Percentiles rank a stretch among this genome's conserved stretches.
phyloP scores from a whole-genome alignment of 2,797 vertebrate species.

The Anableps anableps region DNA sequence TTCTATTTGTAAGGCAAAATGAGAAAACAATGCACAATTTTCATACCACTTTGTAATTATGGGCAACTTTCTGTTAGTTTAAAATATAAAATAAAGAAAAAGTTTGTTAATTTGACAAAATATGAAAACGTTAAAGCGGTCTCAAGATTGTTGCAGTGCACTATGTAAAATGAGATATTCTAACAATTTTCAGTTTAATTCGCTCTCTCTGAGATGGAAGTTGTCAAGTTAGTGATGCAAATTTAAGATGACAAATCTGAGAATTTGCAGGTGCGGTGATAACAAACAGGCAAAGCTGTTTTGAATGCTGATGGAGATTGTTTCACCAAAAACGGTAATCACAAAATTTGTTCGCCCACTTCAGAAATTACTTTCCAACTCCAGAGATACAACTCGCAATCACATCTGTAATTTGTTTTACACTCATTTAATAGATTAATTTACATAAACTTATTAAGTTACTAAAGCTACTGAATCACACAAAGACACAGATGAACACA shows the following conservation, averaged over 20 bases:
- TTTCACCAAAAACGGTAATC: constrained; percentile 17
- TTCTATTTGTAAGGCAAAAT: neutral
- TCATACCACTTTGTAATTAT: neutral
- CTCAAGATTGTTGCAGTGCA: neutral
- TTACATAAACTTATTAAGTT: constrained; percentile 21
- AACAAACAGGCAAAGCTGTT: neutral
- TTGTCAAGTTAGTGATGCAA: neutral
- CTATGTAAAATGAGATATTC: neutral
- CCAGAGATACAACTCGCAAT: neutral
- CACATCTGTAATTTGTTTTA: constrained; percentile 7
- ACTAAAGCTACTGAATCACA: neutral
- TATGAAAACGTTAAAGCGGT: neutral
- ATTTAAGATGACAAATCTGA: constrained; percentile 33
- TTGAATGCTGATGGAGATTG: neutral
- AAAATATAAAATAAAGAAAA: neutral
- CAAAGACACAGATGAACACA: neutral
- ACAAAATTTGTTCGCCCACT: constrained; percentile 7
- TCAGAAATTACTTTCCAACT: constrained; percentile 2
- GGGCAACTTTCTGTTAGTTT: neutral
- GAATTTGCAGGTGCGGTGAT: neutral
- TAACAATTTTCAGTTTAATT: neutral
- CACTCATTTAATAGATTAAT: constrained; percentile 21
- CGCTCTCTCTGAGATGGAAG: neutral
- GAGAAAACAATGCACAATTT: neutral
- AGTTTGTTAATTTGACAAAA: neutral